Percentiles rank a stretch among this genome's conserved stretches.
These are phyloP conservation scores for Avahi laniger DNA, from an alignment of 2,797 vertebrate genomes.

Conservation along the genomic window DNA sequence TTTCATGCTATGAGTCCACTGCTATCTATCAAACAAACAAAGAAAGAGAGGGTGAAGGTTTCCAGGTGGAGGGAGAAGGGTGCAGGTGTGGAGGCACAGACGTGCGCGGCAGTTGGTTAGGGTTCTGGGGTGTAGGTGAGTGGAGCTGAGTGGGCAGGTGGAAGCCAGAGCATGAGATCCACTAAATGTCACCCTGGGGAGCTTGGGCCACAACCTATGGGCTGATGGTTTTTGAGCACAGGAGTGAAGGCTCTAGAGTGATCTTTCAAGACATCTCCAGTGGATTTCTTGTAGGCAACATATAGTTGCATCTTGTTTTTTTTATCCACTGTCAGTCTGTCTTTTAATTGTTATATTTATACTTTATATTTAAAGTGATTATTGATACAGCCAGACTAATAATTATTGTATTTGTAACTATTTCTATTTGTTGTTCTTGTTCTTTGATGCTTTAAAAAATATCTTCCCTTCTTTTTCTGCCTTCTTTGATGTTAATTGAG, in stretches of 20 bases:
- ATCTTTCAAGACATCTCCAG: background rate
- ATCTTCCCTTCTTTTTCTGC: background rate
- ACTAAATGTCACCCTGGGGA: background rate
- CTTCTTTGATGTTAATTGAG: background rate
- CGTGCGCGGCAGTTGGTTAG: accelerated
- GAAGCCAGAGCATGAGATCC: background rate
- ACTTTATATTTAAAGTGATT: background rate
- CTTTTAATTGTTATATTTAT: background rate
- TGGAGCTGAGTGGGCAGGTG: background rate
- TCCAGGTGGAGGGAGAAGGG: background rate
- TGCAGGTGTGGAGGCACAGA: background rate
- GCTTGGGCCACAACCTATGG: too few species aligned
- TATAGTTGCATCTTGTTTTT: background rate
- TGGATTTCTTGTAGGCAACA: background rate
- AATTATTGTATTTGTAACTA: background rate
- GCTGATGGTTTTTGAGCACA: background rate
- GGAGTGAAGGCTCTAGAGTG: background rate
- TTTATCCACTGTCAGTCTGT: background rate
- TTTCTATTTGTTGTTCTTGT: background rate
- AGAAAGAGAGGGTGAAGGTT: background rate
- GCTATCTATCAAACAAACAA: background rate
- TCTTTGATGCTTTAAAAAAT: background rate
- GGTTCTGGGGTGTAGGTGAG: background rate
- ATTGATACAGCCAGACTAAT: background rate
- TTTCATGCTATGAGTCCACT: background rate